A percentile compares a stretch with the other conserved stretches of the same genome.
Conservation (phyloP, 2,113 vertebrate species). For the Dasyornis broadbenti region DNA sequence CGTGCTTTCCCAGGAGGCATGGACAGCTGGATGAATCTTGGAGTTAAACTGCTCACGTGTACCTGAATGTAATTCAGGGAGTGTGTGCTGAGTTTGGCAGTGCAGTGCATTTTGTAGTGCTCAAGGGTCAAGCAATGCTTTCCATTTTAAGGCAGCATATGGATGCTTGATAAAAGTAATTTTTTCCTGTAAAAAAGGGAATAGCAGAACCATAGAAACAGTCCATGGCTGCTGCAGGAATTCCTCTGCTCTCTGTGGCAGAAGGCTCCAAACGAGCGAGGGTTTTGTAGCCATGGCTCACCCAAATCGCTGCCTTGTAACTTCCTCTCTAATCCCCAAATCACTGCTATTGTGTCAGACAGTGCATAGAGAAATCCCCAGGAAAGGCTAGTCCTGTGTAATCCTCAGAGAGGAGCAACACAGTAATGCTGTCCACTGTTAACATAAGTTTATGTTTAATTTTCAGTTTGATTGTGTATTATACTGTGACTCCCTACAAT, state of each 20-base stretch:
- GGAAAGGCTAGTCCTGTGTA: neutral
- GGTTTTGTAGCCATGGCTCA: neutral
- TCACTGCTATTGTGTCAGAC: slow-evolving; percentile 8
- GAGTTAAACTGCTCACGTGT: neutral
- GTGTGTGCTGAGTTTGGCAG: accelerated
- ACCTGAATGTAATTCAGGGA: neutral
- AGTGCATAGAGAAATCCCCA: neutral
- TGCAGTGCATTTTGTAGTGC: neutral
- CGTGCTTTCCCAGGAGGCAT: neutral
- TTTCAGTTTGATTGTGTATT: slow-evolving; percentile 52
- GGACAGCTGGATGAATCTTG: neutral
- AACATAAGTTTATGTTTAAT: slow-evolving; percentile 28
- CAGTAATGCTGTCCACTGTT: neutral
- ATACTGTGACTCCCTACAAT: slow-evolving; percentile 20
- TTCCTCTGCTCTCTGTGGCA: neutral
- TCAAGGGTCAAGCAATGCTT: neutral
- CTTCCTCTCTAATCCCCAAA: slow-evolving; percentile 29
- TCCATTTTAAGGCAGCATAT: neutral
- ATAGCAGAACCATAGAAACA: neutral
- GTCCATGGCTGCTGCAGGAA: neutral
- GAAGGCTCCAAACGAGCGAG: neutral
- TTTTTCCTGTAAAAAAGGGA: neutral
- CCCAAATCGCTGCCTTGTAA: slow-evolving; percentile 30
- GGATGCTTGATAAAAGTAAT: neutral
- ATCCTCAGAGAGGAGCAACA: neutral